phyloP scores from a whole-genome alignment of 2,113 vertebrate genomes.

The Phodopus roborovskii region DNA sequence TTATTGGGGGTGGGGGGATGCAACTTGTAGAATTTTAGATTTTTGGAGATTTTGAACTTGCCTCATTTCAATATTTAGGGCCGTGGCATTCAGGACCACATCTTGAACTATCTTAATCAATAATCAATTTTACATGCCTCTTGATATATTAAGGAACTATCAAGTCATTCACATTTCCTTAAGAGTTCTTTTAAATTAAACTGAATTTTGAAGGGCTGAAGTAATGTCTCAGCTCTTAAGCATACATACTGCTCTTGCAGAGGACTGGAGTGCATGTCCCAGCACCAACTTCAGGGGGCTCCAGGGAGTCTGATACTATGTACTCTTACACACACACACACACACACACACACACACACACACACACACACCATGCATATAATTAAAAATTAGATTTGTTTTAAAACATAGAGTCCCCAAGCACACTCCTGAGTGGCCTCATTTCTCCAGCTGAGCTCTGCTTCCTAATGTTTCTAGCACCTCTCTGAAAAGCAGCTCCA shows the following conservation, averaged over 20 bases:
- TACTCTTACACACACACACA: neutral
- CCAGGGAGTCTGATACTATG: neutral
- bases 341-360: neutral
- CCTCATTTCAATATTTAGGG: neutral
- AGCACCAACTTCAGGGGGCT: neutral
- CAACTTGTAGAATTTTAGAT: neutral
- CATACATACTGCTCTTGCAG: neutral
- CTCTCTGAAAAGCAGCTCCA: neutral
- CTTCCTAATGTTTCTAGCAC: neutral
- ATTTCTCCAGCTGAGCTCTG: neutral
- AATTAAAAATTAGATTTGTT: neutral
- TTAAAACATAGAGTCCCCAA: neutral
- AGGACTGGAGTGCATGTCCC: neutral
- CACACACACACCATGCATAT: neutral
- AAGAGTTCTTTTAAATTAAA: neutral
- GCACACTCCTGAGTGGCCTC: neutral
- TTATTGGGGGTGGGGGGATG: neutral
- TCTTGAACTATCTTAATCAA: neutral
- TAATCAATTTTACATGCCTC: neutral
- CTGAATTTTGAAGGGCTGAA: neutral
- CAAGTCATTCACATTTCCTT: neutral
- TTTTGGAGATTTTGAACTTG: neutral
- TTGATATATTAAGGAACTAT: neutral
- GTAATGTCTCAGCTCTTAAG: neutral
- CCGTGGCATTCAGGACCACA: neutral